These are phyloP conservation scores for Pseudotriccus pelzelni DNA, from an alignment of 2,797 vertebrate genomes.

Conservation along the genomic window DNA sequence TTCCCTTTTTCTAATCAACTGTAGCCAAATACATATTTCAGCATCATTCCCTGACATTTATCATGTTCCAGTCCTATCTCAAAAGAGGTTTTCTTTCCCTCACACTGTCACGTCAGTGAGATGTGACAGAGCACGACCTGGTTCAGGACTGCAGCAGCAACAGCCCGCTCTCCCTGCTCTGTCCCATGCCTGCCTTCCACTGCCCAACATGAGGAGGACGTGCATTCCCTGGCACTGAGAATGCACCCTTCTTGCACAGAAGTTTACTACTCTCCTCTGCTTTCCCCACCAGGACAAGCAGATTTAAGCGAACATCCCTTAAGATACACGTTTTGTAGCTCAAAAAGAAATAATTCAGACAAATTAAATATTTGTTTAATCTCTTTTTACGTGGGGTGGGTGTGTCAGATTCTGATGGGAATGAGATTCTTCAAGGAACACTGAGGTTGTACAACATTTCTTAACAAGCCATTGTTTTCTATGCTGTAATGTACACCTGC, in stretches of 20 bases:
- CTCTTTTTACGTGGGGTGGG: not conserved
- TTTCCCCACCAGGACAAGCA: not conserved
- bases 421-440: not conserved
- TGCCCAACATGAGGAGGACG: not conserved
- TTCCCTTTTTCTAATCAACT: not conserved
- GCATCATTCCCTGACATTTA: not conserved
- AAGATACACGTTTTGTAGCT: not conserved
- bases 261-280: not conserved
- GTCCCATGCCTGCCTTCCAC: rapidly evolving
- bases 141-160: not conserved
- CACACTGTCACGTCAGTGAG: not conserved
- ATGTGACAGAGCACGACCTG: not conserved
- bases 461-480: not conserved
- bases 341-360: not conserved
- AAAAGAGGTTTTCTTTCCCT: not conserved
- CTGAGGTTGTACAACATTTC: not conserved
- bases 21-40: not conserved
- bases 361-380: slow-evolving; percentile 48
- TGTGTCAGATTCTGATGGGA: slow-evolving; percentile 1
- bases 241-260: not conserved
- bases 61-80: not conserved
- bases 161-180: not conserved
- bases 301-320: not conserved
- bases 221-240: not conserved
- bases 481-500: not conserved